Evolutionary conservation across 2,888 invertebrate species (phyloP).

Genomic region (Hipparchia semele): DNA sequence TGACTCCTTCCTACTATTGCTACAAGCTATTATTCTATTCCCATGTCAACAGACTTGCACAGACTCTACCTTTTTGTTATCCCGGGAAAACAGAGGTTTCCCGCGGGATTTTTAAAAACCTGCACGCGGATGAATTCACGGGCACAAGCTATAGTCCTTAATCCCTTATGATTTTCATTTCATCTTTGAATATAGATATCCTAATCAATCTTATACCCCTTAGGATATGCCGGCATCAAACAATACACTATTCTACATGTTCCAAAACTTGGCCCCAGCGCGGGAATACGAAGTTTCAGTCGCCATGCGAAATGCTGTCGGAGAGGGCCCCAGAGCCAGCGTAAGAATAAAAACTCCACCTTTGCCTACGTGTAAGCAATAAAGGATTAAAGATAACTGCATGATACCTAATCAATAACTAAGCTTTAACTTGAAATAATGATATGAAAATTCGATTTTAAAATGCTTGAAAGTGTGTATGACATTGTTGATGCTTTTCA

Average conservation of each 20-base stretch:
- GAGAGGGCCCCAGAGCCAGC: conserved; percentile 89
- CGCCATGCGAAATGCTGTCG: conserved; percentile 90
- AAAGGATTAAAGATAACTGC: conserved; percentile 5
- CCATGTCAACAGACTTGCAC: too few relatives aligned
- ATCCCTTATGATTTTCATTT: too few relatives aligned
- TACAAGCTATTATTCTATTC: too few relatives aligned
- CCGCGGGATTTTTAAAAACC: too few relatives aligned
- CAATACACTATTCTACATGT: conserved; percentile 88
- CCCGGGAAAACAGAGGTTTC: too few relatives aligned
- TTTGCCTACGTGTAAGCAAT: conserved; percentile 83
- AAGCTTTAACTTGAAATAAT: not conserved
- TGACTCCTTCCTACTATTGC: too few relatives aligned
- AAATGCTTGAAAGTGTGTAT: not conserved
- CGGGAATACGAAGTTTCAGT: conserved; percentile 90
- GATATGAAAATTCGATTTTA: not conserved
- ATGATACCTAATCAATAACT: not conserved
- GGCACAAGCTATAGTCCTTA: too few relatives aligned
- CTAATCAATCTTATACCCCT: not conserved
- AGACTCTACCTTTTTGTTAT: too few relatives aligned
- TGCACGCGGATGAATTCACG: too few relatives aligned
- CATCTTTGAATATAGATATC: too few relatives aligned
- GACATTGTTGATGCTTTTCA: not conserved
- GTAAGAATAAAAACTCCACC: conserved; percentile 87
- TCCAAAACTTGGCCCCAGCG: conserved; percentile 87
- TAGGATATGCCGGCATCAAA: conserved; percentile 90